These are phyloP conservation scores for Benthosema pterotum DNA, from an alignment of 2,797 vertebrate genomes.

Conservation along the genomic window DNA sequence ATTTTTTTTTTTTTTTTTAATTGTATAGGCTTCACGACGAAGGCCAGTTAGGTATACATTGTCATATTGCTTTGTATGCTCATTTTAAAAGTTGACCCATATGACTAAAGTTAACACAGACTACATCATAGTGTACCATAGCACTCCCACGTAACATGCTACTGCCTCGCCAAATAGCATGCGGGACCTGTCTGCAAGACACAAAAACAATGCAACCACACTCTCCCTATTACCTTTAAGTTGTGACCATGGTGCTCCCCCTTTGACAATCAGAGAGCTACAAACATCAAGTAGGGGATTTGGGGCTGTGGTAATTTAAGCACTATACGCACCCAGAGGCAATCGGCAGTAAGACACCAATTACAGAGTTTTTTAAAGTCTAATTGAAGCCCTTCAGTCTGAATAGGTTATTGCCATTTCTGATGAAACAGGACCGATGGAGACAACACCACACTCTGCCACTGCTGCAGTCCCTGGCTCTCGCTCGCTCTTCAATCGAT, in stretches of 20 bases:
- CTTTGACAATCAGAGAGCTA: conserved; percentile 66
- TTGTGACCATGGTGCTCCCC: conserved; percentile 48
- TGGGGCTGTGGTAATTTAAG: conserved; percentile 72
- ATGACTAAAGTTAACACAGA: no score
- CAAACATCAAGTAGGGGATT: conserved; percentile 69
- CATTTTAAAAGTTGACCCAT: no score
- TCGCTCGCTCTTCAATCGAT: conserved; percentile 77
- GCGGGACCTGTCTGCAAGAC: conserved; percentile 11
- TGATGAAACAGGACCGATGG: conserved; percentile 77
- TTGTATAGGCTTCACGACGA: no score
- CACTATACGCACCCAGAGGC: conserved; percentile 75
- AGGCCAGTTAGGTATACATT: no score
- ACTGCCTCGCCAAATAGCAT: background rate
- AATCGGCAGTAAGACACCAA: conserved; percentile 78
- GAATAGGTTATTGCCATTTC: conserved; percentile 81
- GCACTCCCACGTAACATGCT: background rate
- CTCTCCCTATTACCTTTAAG: conserved; percentile 49
- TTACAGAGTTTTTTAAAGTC: conserved; percentile 83
- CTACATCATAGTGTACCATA: background rate
- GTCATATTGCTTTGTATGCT: no score
- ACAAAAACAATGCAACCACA: conserved; percentile 33
- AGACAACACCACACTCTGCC: conserved; percentile 81
- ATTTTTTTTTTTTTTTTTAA: no score
- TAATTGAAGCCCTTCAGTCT: conserved; percentile 84
- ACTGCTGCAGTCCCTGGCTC: conserved; percentile 68